phyloP scores from a whole-genome alignment of 2,888 invertebrate genomes.

The Dicranocentrus wangi region DNA sequence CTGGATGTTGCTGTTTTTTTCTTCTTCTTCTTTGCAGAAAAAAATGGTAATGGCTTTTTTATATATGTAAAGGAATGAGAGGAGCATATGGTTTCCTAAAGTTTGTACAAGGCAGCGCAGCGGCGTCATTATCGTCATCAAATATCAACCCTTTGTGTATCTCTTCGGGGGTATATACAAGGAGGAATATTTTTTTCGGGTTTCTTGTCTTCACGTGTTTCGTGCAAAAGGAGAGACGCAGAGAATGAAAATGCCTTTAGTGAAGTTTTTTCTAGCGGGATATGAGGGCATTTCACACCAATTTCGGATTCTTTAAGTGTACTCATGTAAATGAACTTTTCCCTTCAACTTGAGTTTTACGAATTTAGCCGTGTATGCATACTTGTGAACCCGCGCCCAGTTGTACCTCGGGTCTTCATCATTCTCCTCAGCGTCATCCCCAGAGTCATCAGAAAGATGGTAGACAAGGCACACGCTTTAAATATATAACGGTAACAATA shows the following conservation, averaged over 20 bases:
- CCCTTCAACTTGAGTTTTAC: slow-evolving; percentile 43
- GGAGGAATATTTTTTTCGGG: not conserved
- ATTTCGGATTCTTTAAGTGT: slow-evolving; percentile 62
- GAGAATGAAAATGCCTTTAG: slow-evolving; percentile 15
- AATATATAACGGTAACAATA: slow-evolving; percentile 34
- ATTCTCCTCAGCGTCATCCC: slow-evolving; percentile 39
- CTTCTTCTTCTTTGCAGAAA: slow-evolving; percentile 23
- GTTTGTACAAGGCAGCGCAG: not conserved
- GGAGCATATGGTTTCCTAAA: slow-evolving; percentile 32
- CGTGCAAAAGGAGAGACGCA: slow-evolving; percentile 10
- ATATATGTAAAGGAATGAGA: slow-evolving; percentile 29
- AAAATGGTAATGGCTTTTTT: slow-evolving; percentile 47
- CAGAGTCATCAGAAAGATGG: slow-evolving; percentile 53
- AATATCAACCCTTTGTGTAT: not conserved
- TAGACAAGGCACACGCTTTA: not conserved
- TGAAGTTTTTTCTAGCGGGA: not conserved
- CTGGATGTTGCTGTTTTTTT: slow-evolving; percentile 19
- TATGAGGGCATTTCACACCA: slow-evolving; percentile 26
- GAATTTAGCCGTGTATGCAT: slow-evolving; percentile 26
- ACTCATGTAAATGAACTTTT: slow-evolving; percentile 63
- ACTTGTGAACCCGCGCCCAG: slow-evolving; percentile 4
- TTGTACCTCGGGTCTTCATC: slow-evolving; percentile 59
- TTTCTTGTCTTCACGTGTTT: slow-evolving; percentile 17
- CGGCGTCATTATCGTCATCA: slow-evolving; percentile 13
- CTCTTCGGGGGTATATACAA: slow-evolving; percentile 2